Base-by-base conservation (phyloP, 2,888 invertebrate genomes). In the Tenodera sinensis region DNA sequence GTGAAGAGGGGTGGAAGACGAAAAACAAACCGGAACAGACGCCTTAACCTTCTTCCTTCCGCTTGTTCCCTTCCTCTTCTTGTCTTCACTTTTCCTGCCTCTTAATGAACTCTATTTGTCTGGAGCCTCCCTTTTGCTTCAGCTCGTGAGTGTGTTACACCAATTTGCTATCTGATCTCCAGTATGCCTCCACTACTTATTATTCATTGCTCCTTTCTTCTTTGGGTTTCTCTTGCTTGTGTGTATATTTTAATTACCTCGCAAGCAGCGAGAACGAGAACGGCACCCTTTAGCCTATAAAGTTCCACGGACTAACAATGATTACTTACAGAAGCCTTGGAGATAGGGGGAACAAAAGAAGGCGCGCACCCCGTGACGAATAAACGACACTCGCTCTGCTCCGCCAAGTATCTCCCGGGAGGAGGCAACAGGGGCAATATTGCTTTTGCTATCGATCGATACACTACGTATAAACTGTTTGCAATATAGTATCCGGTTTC, bases 101-200 rank as follows among this genome's bases (percentile, higher is more conserved):
- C 86, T 86, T 86, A 86, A 86, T 86, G 86, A 86, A 86, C 86
- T 86, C 86, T 81, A 86, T 86, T 86, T 86, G 86, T 86, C 86
- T 86, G 86, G 28, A 86, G 28, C 28, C 28, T 71, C 86, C 28
- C 86, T 28, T 27, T 27, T 85, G n/a, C n/a, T n/a, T 34, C n/a
- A 7, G 20, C 54, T 47, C 1, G 54, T 15, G 9, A 1, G 54
- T 54, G 15, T 85, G 85, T 85, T 47, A 85, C 34, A 42, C 85
- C 86, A 86, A 86, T 86, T 86, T 86, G 86, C 86, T 86, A 86
- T 86, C 86, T 86, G 86, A 86, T 86, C 86, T 86, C 71, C 86
- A 28, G 85, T 85, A 85, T 71, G 85, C 85, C 4, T 28, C 28
- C 14, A 28, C 71, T 28, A 71, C n/a, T 86, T 86, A 86, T 86